Evolutionary conservation across 2,113 vertebrate genomes (phyloP).

Genomic region (Probosciger aterrimus): DNA sequence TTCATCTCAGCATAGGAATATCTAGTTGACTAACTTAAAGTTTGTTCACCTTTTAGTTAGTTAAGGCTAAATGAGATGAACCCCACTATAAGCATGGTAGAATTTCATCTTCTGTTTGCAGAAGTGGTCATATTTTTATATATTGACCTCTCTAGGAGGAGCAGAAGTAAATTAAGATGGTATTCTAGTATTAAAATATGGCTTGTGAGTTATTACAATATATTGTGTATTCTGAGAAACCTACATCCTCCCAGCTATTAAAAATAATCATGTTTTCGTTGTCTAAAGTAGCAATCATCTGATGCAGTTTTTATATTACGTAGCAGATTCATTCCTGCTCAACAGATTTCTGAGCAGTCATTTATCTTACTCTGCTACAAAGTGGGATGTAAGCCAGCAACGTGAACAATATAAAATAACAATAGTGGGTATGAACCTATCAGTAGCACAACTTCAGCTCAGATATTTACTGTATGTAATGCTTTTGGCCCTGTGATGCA

Average conservation of each 20-base stretch:
- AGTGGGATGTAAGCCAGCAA: not conserved
- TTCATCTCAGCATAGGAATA: not conserved
- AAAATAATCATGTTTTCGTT: conserved; percentile 9
- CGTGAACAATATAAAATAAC: not conserved
- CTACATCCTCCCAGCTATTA: not conserved
- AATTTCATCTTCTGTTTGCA: not conserved
- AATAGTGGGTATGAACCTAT: conserved; percentile 10
- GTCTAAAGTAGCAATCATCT: not conserved
- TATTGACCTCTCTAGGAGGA: not conserved
- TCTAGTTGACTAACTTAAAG: not conserved
- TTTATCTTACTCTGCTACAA: not conserved
- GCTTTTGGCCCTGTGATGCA: conserved; percentile 2
- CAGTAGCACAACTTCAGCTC: conserved; percentile 45
- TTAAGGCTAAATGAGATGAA: not conserved
- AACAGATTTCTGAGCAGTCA: not conserved
- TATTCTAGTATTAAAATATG: not conserved
- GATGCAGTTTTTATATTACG: not conserved
- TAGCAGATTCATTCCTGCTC: not conserved
- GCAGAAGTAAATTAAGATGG: not conserved
- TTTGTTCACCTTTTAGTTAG: not conserved
- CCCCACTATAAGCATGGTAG: not conserved
- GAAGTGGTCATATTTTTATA: not conserved
- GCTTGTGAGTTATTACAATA: not conserved
- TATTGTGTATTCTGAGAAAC: not conserved
- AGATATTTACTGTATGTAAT: conserved; percentile 52